Evolutionary conservation across 2,113 vertebrate species (phyloP).

Genomic region (Aix galericulata): DNA sequence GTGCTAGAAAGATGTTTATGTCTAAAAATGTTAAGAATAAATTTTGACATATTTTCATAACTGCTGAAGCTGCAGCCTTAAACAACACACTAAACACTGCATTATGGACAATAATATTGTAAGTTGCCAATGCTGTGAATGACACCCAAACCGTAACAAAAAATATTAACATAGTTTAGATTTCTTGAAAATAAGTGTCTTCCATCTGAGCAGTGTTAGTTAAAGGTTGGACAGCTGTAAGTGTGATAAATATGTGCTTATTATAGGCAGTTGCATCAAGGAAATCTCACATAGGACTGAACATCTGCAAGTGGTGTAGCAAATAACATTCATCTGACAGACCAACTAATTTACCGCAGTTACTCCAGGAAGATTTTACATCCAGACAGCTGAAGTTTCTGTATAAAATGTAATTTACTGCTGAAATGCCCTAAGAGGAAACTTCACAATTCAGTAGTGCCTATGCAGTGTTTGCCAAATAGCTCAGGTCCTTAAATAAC

Average conservation of each 20-base stretch:
- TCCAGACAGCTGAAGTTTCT: constrained; percentile 58
- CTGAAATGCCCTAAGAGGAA: constrained; percentile 54
- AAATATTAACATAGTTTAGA: constrained; percentile 24
- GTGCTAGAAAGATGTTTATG: accelerated
- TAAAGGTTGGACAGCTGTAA: constrained; percentile 68
- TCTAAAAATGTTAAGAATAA: not conserved
- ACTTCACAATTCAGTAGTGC: constrained; percentile 24
- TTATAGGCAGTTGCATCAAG: constrained; percentile 62
- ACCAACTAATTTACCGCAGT: constrained; percentile 66
- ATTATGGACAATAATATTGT: not conserved
- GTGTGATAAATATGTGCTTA: constrained; percentile 69
- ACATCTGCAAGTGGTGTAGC: constrained; percentile 53
- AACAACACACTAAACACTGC: not conserved
- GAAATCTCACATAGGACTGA: constrained; percentile 60
- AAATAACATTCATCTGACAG: constrained; percentile 55
- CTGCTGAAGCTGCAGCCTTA: not conserved
- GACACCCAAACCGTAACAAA: not conserved
- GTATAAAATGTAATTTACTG: constrained; percentile 63
- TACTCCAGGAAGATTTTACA: constrained; percentile 70
- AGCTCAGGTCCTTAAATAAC: constrained; percentile 52
- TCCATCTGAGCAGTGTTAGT: constrained; percentile 48
- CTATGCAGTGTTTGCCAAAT: constrained; percentile 40
- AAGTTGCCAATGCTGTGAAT: not conserved
- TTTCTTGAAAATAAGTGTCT: constrained; percentile 22
- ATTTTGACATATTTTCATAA: not conserved